Base-by-base conservation (phyloP, 2,113 vertebrate genomes). In the Eleginops maclovinus region DNA sequence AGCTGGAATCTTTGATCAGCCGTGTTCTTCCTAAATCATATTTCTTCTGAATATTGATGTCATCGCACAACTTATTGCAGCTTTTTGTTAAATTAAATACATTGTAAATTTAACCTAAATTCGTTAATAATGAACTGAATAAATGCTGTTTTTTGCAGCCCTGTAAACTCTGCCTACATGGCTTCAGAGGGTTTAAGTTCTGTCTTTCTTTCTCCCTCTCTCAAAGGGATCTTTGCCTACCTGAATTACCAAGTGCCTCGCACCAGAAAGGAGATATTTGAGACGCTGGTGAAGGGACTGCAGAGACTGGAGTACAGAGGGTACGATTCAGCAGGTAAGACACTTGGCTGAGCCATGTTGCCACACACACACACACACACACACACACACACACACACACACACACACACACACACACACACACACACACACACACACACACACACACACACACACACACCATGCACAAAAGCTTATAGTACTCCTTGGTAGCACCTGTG, bases 301-400 rank as follows among this genome's bases (percentile, higher is more conserved):
- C 96, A 96, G 94, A 96, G 98, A 28, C 94, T 99, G 76, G 98
- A 99, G 92, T 99, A 99, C 94, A 96, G 98, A 94, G 98, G 98
- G 21, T 99, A 99, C 71, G 98, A 99, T 94, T 99, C 98, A 49
- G 98, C 97, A 95, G 98, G 98, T 99, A 89, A 83, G 92, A 84
- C 59, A 36, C 47, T 59, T 14, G 11, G 53, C 69, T 55, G 67
- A 88, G 79, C 82, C 76, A 71, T 28, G 13, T 16, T 60, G n/a
- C 46, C 60, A 22, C 47, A 22, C 49, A 49, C 53, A 54, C 58
- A 41, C 82, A 67, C 61, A 69, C 58, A 61, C 54, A 65, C 66
- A 75, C 67, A 71, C 36, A 56, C 46, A 61, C 53, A 58, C 17
- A 63, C 54, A 58, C 67, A 78, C 44, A 41, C 24, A 68, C 68